Evolutionary conservation across 2,113 vertebrate species (phyloP).

Genomic region (Chaenocephalus aceratus): DNA sequence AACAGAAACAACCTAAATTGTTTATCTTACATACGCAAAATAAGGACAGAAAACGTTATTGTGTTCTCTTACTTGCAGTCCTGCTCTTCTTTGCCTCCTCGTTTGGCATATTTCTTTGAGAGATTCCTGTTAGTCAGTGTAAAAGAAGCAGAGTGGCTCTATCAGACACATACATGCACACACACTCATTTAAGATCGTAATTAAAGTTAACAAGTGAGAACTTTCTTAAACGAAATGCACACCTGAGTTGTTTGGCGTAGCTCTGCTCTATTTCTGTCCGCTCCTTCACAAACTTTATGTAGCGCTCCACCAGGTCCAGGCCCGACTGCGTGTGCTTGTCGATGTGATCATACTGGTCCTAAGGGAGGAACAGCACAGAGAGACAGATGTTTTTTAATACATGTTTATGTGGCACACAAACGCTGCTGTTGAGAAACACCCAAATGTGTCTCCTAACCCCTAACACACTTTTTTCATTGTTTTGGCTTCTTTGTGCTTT

Average conservation of each 20-base stretch:
- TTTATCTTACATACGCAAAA: background rate
- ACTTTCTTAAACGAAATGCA: background rate
- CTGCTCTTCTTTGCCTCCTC: constrained; percentile 80
- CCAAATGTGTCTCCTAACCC: too few relatives aligned
- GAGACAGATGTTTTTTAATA: background rate
- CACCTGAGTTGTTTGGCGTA: constrained; percentile 90
- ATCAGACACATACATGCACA: constrained; percentile 9
- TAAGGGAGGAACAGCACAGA: constrained; percentile 45
- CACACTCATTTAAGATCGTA: background rate
- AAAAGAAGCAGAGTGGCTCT: background rate
- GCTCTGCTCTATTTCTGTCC: constrained; percentile 87
- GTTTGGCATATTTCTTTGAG: constrained; percentile 78
- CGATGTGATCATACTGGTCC: constrained; percentile 91
- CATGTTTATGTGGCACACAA: background rate
- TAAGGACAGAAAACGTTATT: background rate
- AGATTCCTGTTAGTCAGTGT: constrained; percentile 67
- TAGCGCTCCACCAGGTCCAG: constrained; percentile 90
- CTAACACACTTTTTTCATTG: too few relatives aligned
- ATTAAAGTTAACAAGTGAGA: background rate
- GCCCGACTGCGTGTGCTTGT: constrained; percentile 90
- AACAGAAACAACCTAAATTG: too few relatives aligned
- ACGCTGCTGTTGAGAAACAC: background rate
- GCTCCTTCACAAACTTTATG: constrained; percentile 91
- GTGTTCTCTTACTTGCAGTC: constrained; percentile 80
- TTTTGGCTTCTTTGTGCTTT: background rate